Percentiles rank a stretch among this genome's conserved stretches.
These are phyloP conservation scores for Dascillus cervinus DNA, from an alignment of 2,888 invertebrate species.

Conservation along the genomic window DNA sequence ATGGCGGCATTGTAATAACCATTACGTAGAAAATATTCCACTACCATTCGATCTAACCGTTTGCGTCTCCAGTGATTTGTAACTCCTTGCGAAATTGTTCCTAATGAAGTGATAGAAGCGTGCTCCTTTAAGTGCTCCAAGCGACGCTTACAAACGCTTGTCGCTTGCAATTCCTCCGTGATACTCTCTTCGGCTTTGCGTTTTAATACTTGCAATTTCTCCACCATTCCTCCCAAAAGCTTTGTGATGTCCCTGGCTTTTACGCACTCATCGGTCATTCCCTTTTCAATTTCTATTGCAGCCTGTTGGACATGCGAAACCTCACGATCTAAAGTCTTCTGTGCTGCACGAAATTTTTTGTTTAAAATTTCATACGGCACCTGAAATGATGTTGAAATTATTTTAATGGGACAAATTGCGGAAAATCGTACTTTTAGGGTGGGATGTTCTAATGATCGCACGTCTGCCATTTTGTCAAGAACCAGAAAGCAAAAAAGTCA, in stretches of 20 bases:
- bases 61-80: conserved; percentile 76
- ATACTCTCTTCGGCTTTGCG: conserved; percentile 93
- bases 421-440: conserved; percentile 70
- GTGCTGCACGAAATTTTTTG: conserved; percentile 92
- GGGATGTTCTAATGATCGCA: conserved; percentile 91
- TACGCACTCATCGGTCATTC: conserved; percentile 52
- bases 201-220: conserved; percentile 82
- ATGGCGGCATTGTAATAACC: conserved; percentile 95
- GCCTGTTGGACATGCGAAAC: conserved; percentile 80
- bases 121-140: conserved; percentile 86
- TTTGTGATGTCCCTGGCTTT: conserved; percentile 67
- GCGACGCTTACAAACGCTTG: conserved; percentile 84
- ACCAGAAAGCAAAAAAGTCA: neutral
- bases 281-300: conserved; percentile 71
- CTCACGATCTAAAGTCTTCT: conserved; percentile 89
- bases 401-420: conserved; percentile 2
- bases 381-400: conserved; percentile 43
- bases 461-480: conserved; percentile 67
- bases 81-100: conserved; percentile 45
- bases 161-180: conserved; percentile 83
- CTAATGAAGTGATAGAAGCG: conserved; percentile 43
- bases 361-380: conserved; percentile 97
- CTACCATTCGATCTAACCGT: conserved; percentile 89
- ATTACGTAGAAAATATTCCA: conserved; percentile 90
- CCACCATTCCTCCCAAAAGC: conserved; percentile 80